A percentile compares a stretch with the other conserved stretches of the same genome.
phyloP scores from a whole-genome alignment of 1,140 invertebrate genomes.

The Reticulitermes speratus region DNA sequence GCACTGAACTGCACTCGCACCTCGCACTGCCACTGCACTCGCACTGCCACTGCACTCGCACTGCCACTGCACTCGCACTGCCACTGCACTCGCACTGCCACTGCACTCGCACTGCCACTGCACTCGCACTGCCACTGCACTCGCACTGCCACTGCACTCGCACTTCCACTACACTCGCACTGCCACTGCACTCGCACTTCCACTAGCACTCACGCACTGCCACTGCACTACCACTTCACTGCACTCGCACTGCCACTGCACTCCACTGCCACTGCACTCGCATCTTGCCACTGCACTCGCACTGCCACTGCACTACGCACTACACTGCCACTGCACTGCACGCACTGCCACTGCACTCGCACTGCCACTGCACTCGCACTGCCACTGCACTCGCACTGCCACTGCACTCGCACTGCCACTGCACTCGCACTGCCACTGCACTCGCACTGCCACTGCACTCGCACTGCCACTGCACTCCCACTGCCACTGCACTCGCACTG shows the following conservation, averaged over 20 bases:
- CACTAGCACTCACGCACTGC: too few relatives aligned
- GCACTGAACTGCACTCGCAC: constrained; percentile 18
- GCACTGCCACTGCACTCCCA: constrained; percentile 15
- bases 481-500: too few relatives aligned
- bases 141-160: constrained; percentile 5
- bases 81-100: constrained; percentile 27
- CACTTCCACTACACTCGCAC: not conserved
- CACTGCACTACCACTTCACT: constrained; percentile 21
- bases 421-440: not conserved
- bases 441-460: constrained; percentile 26
- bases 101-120: constrained; percentile 22
- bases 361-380: too few relatives aligned
- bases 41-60: too few relatives aligned
- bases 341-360: not conserved
- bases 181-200: not conserved
- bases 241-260: not conserved
- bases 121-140: constrained; percentile 16
- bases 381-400: constrained; percentile 27
- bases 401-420: constrained; percentile 21
- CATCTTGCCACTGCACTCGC: constrained; percentile 23
- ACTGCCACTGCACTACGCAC: not conserved
- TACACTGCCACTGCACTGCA: not conserved
- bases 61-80: constrained; percentile 28
- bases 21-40: not conserved
- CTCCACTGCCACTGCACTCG: constrained; percentile 12